Conservation (phyloP, 2,113 vertebrate species). For the Xerus inauris region DNA sequence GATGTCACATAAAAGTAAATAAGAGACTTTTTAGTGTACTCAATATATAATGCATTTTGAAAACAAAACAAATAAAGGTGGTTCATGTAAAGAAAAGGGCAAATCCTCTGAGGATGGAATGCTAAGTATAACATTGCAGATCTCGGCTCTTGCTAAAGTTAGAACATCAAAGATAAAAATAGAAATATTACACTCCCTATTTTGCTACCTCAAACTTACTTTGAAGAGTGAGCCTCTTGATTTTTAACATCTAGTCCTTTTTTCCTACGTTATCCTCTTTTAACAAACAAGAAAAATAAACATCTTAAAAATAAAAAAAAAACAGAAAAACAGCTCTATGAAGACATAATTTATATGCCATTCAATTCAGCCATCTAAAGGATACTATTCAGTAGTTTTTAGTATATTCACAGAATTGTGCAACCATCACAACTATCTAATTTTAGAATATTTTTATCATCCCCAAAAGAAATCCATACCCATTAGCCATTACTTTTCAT, state of each 20-base stretch:
- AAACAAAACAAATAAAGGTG: constrained; percentile 37
- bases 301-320: too few species aligned
- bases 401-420: not conserved
- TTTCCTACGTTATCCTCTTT: not conserved
- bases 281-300: not conserved
- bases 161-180: constrained; percentile 54
- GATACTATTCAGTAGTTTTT: not conserved
- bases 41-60: constrained; percentile 23
- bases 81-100: constrained; percentile 33
- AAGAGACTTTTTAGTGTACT: not conserved
- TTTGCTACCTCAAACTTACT: constrained; percentile 39
- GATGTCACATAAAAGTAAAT: not conserved
- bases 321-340: not conserved
- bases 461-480: not conserved
- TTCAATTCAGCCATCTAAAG: not conserved
- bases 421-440: not conserved
- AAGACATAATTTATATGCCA: not conserved
- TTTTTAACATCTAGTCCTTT: not conserved
- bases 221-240: constrained; percentile 20
- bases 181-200: constrained; percentile 48
- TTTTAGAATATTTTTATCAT: constrained; percentile 20
- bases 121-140: not conserved
- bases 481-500: not conserved
- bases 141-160: constrained; percentile 18
- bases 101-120: not conserved